Base-by-base conservation (phyloP, 35 echinoderm and acorn worm species). In the Anneissia japonica region DNA sequence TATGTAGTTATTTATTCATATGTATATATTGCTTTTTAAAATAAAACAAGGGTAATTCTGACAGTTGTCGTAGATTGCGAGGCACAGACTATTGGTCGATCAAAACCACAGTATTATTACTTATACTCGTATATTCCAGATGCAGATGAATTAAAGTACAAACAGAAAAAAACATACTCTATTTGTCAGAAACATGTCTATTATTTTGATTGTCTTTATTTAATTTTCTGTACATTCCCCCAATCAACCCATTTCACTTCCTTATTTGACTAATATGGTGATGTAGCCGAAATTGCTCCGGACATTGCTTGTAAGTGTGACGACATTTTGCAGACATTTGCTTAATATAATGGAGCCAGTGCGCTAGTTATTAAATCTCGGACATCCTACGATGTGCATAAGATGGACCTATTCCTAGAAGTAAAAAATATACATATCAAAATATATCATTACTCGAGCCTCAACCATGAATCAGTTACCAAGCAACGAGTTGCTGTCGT, bases 11-110 rank as follows among this genome's bases (percentile, higher is more conserved):
- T 64, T 64, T 64, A 64, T 64, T 64, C 5, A 64, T 64, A 64
- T 64, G 51, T 64, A 64, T 64, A 64, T 64, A 64, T 64, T 64
- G 51, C 40, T 45, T 45, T 64, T 64, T 64, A 64, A n/a, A 64
- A 64, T 23, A 64, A 64, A 26, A 12, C n/a, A n/a, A 43, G 14
- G 21, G 51, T 23, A 9, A 23, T 64, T 9, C 10, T 9, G 21
- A 64, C n/a, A n/a, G n/a, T n/a, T n/a, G n/a, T n/a, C n/a, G n/a
- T n/a, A n/a, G n/a, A n/a, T n/a, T n/a, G n/a, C n/a, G n/a, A n/a
- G n/a, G n/a, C 4, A 4, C 40, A 4, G 40, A 16, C 40, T 4
- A 45, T 16, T 16, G 40, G 40, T 45, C 40, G 40, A 16, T 6
- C 51, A 64, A 64, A 43, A 6, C 14, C 51, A 64, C 51, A 64